phyloP scores from a whole-genome alignment of 1,140 invertebrate genomes.

The Drosophila novamexicana region DNA sequence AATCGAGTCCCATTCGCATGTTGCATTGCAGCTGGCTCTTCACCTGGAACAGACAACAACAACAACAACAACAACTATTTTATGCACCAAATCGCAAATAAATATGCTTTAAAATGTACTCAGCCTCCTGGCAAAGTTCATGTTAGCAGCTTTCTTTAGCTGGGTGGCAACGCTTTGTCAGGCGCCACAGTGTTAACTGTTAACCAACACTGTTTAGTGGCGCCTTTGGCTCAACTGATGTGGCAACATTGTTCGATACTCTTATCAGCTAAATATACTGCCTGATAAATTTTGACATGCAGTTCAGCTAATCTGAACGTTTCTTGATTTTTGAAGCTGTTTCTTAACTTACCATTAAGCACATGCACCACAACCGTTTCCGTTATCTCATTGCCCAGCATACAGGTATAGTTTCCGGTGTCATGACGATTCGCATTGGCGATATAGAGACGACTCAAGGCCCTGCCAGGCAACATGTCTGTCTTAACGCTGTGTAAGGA shows the following conservation, averaged over 20 bases:
- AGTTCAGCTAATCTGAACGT: not conserved
- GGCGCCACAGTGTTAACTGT: not conserved
- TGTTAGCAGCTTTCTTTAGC: too few relatives aligned
- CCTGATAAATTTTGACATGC: not conserved
- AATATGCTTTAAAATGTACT: too few relatives aligned
- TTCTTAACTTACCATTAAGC: conserved; percentile 89
- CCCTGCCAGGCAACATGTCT: conserved; percentile 90
- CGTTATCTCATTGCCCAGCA: conserved; percentile 90
- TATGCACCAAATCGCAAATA: too few relatives aligned
- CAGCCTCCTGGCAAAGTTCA: not conserved
- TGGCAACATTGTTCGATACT: not conserved
- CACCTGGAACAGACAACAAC: conserved; percentile 52
- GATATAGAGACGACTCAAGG: conserved; percentile 92
- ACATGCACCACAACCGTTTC: conserved; percentile 92
- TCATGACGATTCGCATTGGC: conserved; percentile 92
- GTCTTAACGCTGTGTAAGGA: conserved; percentile 90
- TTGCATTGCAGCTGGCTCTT: conserved; percentile 83
- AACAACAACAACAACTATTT: conserved; percentile 1
- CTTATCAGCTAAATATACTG: not conserved
- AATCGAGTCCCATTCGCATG: conserved; percentile 71
- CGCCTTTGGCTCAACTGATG: not conserved
- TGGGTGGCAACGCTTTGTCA: not conserved
- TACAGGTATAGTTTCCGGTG: conserved; percentile 94
- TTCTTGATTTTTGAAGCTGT: not conserved
- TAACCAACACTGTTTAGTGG: not conserved